These are phyloP conservation scores for Megaceryle maxima DNA, from an alignment of 2,113 vertebrate genomes.

Conservation along the genomic window DNA sequence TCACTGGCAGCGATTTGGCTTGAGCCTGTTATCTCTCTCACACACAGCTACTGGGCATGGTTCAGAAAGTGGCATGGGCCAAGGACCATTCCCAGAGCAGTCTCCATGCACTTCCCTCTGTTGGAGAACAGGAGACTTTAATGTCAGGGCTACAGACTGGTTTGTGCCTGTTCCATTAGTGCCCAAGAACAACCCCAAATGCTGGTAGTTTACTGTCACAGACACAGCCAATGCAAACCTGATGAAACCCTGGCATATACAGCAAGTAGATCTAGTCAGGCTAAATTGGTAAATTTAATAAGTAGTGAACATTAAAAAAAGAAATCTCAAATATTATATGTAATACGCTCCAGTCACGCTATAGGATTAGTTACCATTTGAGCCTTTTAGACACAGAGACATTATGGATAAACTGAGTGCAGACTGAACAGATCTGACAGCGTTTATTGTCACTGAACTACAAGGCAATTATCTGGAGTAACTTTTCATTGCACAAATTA, in stretches of 20 bases:
- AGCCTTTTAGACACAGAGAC: slow-evolving; percentile 25
- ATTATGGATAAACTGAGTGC: neutral
- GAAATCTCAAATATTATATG: neutral
- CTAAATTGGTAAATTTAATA: slow-evolving; percentile 24
- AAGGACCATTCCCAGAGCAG: neutral
- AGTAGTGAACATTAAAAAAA: slow-evolving; percentile 32
- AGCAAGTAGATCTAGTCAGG: slow-evolving; percentile 21
- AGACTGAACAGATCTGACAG: slow-evolving; percentile 28
- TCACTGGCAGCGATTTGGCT: neutral
- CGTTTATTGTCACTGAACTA: slow-evolving; percentile 17
- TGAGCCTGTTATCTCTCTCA: neutral
- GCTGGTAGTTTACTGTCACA: neutral
- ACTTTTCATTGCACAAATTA: slow-evolving; percentile 49
- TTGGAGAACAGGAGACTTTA: neutral
- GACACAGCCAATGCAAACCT: neutral
- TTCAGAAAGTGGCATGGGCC: accelerated
- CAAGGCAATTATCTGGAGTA: slow-evolving; percentile 54
- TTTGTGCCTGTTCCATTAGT: neutral
- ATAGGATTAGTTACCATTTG: slow-evolving; percentile 14
- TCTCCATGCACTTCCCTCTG: neutral
- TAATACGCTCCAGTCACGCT: neutral
- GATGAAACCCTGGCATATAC: neutral
- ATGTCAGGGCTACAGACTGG: neutral
- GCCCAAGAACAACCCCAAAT: neutral
- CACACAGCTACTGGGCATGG: neutral